phyloP scores from a whole-genome alignment of 2,797 vertebrate genomes.

The Enteromius treurensis region DNA sequence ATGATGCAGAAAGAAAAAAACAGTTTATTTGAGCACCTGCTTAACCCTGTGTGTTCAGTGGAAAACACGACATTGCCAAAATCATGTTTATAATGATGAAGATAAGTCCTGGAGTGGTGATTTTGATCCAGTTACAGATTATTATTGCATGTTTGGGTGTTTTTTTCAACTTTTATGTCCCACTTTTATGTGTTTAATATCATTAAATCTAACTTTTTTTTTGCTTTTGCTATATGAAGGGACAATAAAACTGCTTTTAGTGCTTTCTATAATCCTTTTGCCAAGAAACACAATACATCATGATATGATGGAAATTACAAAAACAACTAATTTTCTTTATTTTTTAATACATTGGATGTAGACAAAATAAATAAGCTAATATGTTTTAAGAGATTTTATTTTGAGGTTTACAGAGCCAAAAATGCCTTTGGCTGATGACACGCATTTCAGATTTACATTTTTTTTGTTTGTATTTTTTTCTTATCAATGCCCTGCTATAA shows the following conservation, averaged over 20 bases:
- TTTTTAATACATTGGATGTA: not conserved
- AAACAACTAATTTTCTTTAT: no score
- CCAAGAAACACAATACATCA: not conserved
- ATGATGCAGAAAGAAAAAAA: conserved; percentile 38
- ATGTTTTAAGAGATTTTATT: not conserved
- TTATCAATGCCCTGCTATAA: not conserved
- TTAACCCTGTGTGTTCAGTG: conserved; percentile 14
- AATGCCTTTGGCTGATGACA: not conserved
- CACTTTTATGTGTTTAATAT: not conserved
- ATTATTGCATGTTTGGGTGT: not conserved
- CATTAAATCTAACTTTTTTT: not conserved
- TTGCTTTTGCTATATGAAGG: not conserved
- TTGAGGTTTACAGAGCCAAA: not conserved
- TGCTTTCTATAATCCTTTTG: not conserved
- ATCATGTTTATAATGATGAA: not conserved
- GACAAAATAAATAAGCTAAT: not conserved
- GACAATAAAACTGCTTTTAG: not conserved
- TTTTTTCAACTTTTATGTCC: not conserved
- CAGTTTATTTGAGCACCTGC: conserved; percentile 14
- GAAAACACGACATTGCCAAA: not conserved
- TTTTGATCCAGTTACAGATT: not conserved
- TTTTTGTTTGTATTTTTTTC: no score
- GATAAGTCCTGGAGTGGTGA: not conserved
- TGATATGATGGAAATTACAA: no score
- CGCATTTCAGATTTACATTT: not conserved